Evolutionary conservation across 2,113 vertebrate genomes (phyloP), one percentile per base, ranked within the genome.

Genomic region (Sander vitreus): DNA sequence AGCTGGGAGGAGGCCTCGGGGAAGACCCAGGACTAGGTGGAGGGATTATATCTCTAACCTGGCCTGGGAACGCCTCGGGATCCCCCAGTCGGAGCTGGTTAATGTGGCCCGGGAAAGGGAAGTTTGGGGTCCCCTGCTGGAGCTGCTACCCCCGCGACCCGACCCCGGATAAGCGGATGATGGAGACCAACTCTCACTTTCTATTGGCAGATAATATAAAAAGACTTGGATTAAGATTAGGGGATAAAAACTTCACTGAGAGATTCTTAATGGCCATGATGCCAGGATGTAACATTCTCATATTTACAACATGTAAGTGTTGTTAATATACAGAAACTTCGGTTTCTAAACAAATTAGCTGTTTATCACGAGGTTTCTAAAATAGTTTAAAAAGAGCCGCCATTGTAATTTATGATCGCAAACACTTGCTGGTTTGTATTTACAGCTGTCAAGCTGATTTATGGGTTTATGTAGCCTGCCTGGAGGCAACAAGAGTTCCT

Each of bases 381-480:
- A 69, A n/a, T 14, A 36, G 48, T 11, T 70, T 70, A 39, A 12
- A 53, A 70, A 30, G 57, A 71, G 72, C 62, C 23, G 33, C 51
- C 27, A 30, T 76, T 51, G 55, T 68, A 4, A 48, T 60, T 39
- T 48, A 1, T 23, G 70, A 48, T 36, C 27, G 16, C 50, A 23
- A 51, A 74, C 19, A 53, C 59, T 23, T 70, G 27, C 18, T 5
- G 2, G 33, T 19, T 59, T 76, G 73, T 50, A 63, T 55, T 33
- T 16, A 45, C 55, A 30, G 67, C 71, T 30, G 54, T 72, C 16
- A 82, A 51, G 36, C 50, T n/a, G 45, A 73, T 9, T 60, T 50
- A 36, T 51, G 2, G 21, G 43, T 14, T 60, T 5, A 73, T 27
- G 18, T 55, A 55, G 27, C 23, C 45, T 55, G n/a, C 36, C 47